These are phyloP conservation scores for Loripinus fragilis DNA, from an alignment of 2,888 invertebrate genomes.

Conservation along the genomic window DNA sequence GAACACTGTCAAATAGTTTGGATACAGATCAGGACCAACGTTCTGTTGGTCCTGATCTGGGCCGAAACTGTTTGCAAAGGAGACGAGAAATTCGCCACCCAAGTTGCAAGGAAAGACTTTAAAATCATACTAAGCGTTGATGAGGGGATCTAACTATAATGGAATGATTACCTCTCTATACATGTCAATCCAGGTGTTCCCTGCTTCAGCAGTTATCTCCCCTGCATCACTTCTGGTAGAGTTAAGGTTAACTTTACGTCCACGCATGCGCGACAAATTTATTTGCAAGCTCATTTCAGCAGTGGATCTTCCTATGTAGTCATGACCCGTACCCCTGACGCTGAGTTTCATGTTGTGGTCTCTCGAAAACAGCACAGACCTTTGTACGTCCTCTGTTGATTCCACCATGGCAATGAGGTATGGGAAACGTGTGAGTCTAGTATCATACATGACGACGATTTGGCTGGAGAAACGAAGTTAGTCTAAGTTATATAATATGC, in stretches of 20 bases:
- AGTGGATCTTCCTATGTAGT: slow-evolving; percentile 67
- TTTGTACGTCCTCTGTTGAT: slow-evolving; percentile 59
- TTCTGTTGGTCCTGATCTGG: too few relatives aligned
- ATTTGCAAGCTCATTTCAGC: slow-evolving; percentile 56
- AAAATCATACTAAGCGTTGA: too few relatives aligned
- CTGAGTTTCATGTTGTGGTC: slow-evolving; percentile 53
- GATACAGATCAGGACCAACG: too few relatives aligned
- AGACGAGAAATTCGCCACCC: too few relatives aligned
- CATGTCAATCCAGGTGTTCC: slow-evolving; percentile 62
- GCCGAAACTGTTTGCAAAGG: too few relatives aligned
- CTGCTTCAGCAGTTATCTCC: slow-evolving; percentile 63
- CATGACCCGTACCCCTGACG: slow-evolving; percentile 63
- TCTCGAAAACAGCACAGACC: slow-evolving; percentile 59
- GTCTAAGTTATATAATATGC: too few relatives aligned
- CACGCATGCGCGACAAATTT: slow-evolving; percentile 56
- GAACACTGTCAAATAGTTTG: too few relatives aligned
- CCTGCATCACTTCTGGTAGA: slow-evolving; percentile 57
- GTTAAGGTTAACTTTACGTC: slow-evolving; percentile 42
- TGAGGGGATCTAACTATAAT: too few relatives aligned
- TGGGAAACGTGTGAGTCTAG: slow-evolving; percentile 43
- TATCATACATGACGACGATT: slow-evolving; percentile 30
- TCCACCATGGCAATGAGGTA: slow-evolving; percentile 40
- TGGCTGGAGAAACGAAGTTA: too few relatives aligned
- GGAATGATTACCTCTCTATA: slow-evolving; percentile 63
- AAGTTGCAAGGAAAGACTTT: too few relatives aligned